Percentiles rank a stretch among this genome's conserved stretches.
Conservation (phyloP, 2,113 vertebrate species). For the Talpa occidentalis region DNA sequence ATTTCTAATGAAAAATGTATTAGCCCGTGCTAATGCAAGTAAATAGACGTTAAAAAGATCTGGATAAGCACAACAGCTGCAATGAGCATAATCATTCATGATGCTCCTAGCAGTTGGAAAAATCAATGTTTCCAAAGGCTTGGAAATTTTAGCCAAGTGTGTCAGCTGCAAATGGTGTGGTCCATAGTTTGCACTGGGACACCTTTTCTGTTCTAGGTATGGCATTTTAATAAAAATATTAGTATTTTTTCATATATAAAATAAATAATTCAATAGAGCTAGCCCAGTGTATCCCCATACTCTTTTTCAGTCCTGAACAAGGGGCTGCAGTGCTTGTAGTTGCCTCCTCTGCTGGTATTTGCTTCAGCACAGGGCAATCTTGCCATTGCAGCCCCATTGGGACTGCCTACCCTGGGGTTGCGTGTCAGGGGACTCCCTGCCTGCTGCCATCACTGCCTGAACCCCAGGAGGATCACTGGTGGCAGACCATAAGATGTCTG, state of each 20-base stretch:
- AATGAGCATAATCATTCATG: conserved; percentile 18
- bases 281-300: too few species aligned
- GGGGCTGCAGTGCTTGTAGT: too few species aligned
- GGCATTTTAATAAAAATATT: background rate
- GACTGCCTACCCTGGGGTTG: too few species aligned
- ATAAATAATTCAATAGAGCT: background rate
- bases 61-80: background rate
- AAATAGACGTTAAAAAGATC: conserved; percentile 38
- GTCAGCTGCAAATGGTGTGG: background rate
- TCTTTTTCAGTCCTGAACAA: too few species aligned
- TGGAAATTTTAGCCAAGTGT: conserved; percentile 52
- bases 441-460: too few species aligned
- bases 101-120: background rate
- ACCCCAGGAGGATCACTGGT: too few species aligned
- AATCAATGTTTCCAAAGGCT: conserved; percentile 47
- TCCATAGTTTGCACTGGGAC: background rate
- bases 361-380: too few species aligned
- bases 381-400: too few species aligned
- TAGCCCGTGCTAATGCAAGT: conserved; percentile 55
- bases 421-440: too few species aligned
- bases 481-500: background rate
- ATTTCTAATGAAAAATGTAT: conserved; percentile 69
- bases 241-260: background rate
- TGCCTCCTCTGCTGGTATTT: too few species aligned
- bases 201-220: background rate